Evolutionary conservation across 1,140 invertebrate genomes (phyloP).

Genomic region (Rhizoglyphus robini): DNA sequence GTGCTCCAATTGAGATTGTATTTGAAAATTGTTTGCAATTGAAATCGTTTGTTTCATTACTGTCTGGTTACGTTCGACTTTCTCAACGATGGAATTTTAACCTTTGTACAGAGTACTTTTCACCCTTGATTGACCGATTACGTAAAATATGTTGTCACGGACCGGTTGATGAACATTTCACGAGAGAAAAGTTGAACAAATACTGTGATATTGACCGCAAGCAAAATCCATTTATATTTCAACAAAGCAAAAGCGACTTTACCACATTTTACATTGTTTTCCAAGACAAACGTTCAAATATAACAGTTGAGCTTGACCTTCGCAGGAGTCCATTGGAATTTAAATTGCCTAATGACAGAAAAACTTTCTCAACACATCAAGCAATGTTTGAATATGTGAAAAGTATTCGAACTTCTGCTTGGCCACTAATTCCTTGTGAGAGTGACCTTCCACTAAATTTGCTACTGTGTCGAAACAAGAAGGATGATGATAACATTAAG

Average conservation of each 20-base stretch:
- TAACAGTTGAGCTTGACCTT: neutral
- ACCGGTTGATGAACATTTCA: constrained; percentile 62
- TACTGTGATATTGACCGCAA: constrained; percentile 48
- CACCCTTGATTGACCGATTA: constrained; percentile 58
- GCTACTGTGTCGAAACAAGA: neutral
- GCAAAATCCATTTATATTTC: constrained; percentile 59
- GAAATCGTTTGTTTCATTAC: constrained; percentile 61
- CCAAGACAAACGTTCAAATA: neutral
- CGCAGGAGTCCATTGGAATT: neutral
- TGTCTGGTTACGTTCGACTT: constrained; percentile 76
- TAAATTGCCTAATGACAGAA: neutral
- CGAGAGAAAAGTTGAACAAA: constrained; percentile 61
- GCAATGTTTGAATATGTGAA: neutral
- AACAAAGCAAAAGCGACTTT: constrained; percentile 62
- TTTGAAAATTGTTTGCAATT: constrained; percentile 46
- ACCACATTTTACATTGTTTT: constrained; percentile 51
- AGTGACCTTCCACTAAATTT: constrained; percentile 10
- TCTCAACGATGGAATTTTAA: constrained; percentile 78
- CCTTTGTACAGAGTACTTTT: constrained; percentile 59
- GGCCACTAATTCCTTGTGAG: neutral
- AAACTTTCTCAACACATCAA: neutral
- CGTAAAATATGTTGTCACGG: constrained; percentile 65
- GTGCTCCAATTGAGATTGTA: constrained; percentile 53
- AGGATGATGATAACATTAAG: neutral
- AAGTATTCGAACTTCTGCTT: constrained; percentile 23